These are phyloP conservation scores for Ariolimax columbianus DNA, from an alignment of 2,888 invertebrate genomes.

Conservation along the genomic window DNA sequence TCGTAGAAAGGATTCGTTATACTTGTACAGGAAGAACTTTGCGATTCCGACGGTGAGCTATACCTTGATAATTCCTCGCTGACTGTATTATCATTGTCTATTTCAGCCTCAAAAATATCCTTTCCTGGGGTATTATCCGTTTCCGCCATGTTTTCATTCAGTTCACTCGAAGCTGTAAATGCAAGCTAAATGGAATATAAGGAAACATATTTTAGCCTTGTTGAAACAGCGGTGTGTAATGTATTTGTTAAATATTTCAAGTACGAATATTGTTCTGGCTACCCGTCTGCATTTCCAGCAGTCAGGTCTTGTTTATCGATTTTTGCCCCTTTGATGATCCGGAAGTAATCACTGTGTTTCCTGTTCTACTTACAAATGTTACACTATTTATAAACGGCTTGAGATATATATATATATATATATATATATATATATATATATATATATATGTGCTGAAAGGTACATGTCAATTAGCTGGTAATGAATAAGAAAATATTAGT, in stretches of 20 bases:
- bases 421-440: too few relatives aligned
- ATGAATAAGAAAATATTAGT: too few relatives aligned
- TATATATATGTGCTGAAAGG: too few relatives aligned
- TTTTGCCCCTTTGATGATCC: neutral
- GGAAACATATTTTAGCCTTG: neutral
- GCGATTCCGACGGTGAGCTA: slow-evolving; percentile 51
- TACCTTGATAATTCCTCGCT: slow-evolving; percentile 47
- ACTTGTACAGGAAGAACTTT: slow-evolving; percentile 57
- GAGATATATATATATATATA: neutral
- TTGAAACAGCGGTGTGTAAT: neutral
- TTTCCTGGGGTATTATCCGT: neutral
- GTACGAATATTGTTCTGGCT: neutral
- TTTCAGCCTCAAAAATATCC: slow-evolving; percentile 30
- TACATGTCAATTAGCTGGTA: too few relatives aligned
- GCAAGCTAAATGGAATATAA: neutral
- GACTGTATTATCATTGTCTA: slow-evolving; percentile 45
- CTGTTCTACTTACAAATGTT: too few relatives aligned
- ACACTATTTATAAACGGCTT: too few relatives aligned
- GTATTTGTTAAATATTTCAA: neutral
- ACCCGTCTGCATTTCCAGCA: neutral
- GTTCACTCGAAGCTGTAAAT: neutral
- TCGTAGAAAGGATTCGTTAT: slow-evolving; percentile 59
- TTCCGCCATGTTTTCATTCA: slow-evolving; percentile 12
- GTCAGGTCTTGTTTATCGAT: slow-evolving; percentile 19
- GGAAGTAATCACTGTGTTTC: slow-evolving; percentile 9